Evolutionary conservation across 2,797 vertebrate species (phyloP).

Genomic region (Danio kyathit): DNA sequence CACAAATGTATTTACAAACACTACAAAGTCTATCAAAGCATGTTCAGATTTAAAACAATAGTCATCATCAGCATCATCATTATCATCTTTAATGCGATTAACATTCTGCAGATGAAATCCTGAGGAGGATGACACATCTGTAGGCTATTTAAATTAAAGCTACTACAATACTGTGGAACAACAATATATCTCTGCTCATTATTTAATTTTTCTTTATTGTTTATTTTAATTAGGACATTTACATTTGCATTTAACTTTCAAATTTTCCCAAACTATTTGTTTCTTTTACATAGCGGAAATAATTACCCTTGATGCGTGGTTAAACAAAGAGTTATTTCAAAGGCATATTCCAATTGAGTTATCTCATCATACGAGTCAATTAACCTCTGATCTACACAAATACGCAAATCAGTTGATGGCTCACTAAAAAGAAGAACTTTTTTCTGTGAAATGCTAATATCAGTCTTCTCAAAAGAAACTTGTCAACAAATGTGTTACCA

Average conservation of each 20-base stretch:
- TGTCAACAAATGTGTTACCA: slow-evolving; percentile 40
- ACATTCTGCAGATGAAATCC: slow-evolving; percentile 9
- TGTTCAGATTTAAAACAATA: slow-evolving; percentile 32
- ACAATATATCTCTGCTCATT: slow-evolving; percentile 22
- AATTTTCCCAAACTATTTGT: slow-evolving; percentile 32
- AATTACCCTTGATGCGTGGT: neutral
- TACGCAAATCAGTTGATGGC: slow-evolving; percentile 65
- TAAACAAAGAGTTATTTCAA: slow-evolving; percentile 28
- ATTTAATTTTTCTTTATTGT: slow-evolving; percentile 8
- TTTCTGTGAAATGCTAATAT: slow-evolving; percentile 72
- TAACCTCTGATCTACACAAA: slow-evolving; percentile 53
- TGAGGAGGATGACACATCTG: slow-evolving; percentile 4
- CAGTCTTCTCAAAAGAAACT: slow-evolving; percentile 65
- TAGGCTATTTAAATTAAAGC: neutral
- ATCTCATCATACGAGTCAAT: slow-evolving; percentile 48
- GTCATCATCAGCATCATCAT: neutral
- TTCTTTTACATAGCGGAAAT: slow-evolving; percentile 14
- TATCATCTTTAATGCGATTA: slow-evolving; percentile 29
- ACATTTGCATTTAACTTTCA: slow-evolving; percentile 5
- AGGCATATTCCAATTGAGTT: slow-evolving; percentile 41
- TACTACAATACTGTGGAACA: neutral
- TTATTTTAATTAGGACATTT: slow-evolving; percentile 46
- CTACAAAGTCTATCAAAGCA: slow-evolving; percentile 3
- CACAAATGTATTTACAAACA: neutral
- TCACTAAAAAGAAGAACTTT: slow-evolving; percentile 61